phyloP scores from a whole-genome alignment of 2,113 vertebrate species.

The Pseudorhombus dupliciocellatus region DNA sequence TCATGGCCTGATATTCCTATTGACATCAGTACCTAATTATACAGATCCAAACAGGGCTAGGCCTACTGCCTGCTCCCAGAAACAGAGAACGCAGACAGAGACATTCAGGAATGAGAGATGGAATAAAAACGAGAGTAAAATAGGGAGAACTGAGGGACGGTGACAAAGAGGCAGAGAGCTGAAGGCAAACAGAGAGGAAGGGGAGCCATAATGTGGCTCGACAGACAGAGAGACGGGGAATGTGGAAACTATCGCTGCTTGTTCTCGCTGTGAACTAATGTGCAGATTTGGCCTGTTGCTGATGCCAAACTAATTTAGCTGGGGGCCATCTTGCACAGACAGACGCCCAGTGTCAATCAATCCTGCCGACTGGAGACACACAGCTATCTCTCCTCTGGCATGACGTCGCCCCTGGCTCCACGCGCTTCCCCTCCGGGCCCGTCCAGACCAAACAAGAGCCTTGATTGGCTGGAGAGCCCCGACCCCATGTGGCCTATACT shows the following conservation, averaged over 20 bases:
- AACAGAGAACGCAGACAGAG: slow-evolving; percentile 22
- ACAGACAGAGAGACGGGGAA: slow-evolving; percentile 43
- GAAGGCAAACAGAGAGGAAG: slow-evolving; percentile 50
- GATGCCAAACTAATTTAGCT: slow-evolving; percentile 69
- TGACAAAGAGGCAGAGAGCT: slow-evolving; percentile 36
- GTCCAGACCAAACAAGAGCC: slow-evolving; percentile 62
- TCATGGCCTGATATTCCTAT: slow-evolving; percentile 77
- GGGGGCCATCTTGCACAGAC: slow-evolving; percentile 53
- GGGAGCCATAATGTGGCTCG: slow-evolving; percentile 35
- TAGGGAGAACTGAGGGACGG: slow-evolving; percentile 12
- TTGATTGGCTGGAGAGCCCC: slow-evolving; percentile 44
- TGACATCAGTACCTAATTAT: slow-evolving; percentile 79
- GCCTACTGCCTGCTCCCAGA: slow-evolving; percentile 44
- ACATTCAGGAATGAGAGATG: not conserved
- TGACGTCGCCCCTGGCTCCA: slow-evolving; percentile 55
- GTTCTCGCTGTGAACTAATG: slow-evolving; percentile 55
- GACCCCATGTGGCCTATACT: slow-evolving; percentile 36
- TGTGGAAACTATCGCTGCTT: slow-evolving; percentile 52
- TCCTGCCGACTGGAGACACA: slow-evolving; percentile 68
- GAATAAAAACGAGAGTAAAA: slow-evolving; percentile 13
- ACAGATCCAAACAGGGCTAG: slow-evolving; percentile 57
- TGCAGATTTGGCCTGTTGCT: slow-evolving; percentile 56
- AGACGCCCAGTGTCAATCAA: slow-evolving; percentile 68
- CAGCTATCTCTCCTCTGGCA: slow-evolving; percentile 60
- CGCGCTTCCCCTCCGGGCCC: slow-evolving; percentile 45